phyloP scores from a whole-genome alignment of 2,113 vertebrate species.

The Indicator maculatus region DNA sequence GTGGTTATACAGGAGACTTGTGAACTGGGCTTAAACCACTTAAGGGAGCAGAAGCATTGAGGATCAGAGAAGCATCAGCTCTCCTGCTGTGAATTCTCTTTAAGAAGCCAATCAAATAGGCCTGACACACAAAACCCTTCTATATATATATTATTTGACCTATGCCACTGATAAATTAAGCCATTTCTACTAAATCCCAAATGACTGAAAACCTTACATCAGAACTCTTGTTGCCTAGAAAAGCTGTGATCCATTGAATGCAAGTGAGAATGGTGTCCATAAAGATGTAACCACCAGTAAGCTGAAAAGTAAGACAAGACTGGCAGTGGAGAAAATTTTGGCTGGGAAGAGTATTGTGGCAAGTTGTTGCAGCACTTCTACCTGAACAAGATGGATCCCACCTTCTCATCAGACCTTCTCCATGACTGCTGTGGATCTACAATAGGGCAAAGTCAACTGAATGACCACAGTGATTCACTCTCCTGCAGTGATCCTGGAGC shows the following conservation, averaged over 20 bases:
- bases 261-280: not conserved
- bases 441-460: not conserved
- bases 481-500: not conserved
- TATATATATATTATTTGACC: not conserved
- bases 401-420: not conserved
- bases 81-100: not conserved
- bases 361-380: not conserved
- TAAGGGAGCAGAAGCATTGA: not conserved
- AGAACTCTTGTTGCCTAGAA: not conserved
- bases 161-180: not conserved
- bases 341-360: not conserved
- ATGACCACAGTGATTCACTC: not conserved
- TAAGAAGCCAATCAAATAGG: not conserved
- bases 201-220: not conserved
- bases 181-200: not conserved
- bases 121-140: accelerated
- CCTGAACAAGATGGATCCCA: accelerated
- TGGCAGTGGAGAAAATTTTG: not conserved
- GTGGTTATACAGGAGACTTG: not conserved
- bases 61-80: not conserved
- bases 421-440: not conserved
- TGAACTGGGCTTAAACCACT: not conserved
- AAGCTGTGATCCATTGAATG: not conserved
- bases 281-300: not conserved
- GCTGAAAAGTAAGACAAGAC: not conserved